Evolutionary conservation across 2,888 invertebrate species (phyloP), one percentile per base, ranked within the genome.

Genomic region (Tinea pellionella): DNA sequence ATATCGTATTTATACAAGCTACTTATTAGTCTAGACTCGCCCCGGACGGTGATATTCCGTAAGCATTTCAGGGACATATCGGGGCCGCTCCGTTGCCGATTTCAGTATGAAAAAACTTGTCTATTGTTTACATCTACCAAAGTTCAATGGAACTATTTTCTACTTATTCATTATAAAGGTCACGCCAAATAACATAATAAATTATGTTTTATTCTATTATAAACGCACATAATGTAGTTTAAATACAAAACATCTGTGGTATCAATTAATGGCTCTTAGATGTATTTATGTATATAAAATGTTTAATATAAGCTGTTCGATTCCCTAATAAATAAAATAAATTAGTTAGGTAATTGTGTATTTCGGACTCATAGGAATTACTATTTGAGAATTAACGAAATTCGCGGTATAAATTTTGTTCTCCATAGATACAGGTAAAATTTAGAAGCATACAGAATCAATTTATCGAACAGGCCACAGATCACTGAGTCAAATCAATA

Each of bases 1-100:
- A 71, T 75, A 74, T 79, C 65, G 78, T 78, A 77, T 87, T 87
- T 87, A 81, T 73, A 72, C 85, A 69, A 70, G 65, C 65, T 53
- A 16, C 19, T 19, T 53, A 53, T 53, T 24, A 53, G 47, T 24
- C 32, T 57, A 29, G 29, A 56, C 19, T 32, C 56, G 56, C 37
- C 18, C 6, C 58, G 15, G 73, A 68, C 78, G 78, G 76, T 81
- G 78, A 78, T 75, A 78, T 86, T 81, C 78, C 80, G 85, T 84
- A 86, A 86, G 75, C 78, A 74, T 78, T 83, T 85, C 85, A 87
- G 67, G 84, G 86, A 72, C 84, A 72, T 73, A 63, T 61, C 62
- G 64, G n/a, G n/a, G 60, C 59, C 29, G 47, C 59, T 24, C 55
- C 24, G 19, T 58, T 37, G 12, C 47, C 15, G 13, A 47, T 47